Evolutionary conservation across 2,113 vertebrate genomes (phyloP), one percentile per base, ranked within the genome.

Genomic region (Rattus rattus): DNA sequence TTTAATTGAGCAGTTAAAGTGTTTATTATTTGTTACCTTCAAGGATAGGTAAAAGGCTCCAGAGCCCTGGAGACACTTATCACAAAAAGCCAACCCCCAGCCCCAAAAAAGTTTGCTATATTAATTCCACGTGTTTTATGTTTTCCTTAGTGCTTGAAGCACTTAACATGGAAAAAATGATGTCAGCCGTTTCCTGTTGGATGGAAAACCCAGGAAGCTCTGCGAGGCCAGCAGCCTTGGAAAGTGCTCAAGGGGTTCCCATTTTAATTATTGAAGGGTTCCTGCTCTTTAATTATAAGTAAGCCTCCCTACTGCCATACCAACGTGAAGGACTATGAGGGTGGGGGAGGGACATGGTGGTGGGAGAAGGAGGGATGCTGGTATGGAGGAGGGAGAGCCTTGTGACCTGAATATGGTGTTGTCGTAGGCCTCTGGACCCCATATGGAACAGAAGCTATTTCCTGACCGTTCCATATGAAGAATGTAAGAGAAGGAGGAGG

Each of bases 221-320:
- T 91, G 76, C 94, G 84, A 80, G 28, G 85, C 93, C 97, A 67
- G 92, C 59, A 65, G 92, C 54, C 28, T 76, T 61, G 65, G 89
- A 93, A 97, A 95, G 26, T 17, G 1, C 94, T 30, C 91, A 98
- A 0, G 96, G 98, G 30, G 90, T 98, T 88, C 98, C 97, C 91
- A 98, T 99, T 97, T 98, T 99, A 97, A 99, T 99, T 94, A 98
- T 99, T 39, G 99, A 99, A 98, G 99, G 99, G 52, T 99, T 99
- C 98, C 99, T 99, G 81, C 99, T 99, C 94, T 99, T 99, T 98
- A 99, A 99, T 97, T 98, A 99, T 96, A 98, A 99, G 99, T 99
- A 99, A 98, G 98, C 59, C 67, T 94, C 72, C 20, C 19, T 39
- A 61, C 52, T 49, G 67, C 84, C 30, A 11, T 36, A 28, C 24